A percentile compares a stretch with the other conserved stretches of the same genome.
Evolutionary conservation across 2,797 vertebrate genomes (phyloP).

Genomic region (Mastacembelus armatus): DNA sequence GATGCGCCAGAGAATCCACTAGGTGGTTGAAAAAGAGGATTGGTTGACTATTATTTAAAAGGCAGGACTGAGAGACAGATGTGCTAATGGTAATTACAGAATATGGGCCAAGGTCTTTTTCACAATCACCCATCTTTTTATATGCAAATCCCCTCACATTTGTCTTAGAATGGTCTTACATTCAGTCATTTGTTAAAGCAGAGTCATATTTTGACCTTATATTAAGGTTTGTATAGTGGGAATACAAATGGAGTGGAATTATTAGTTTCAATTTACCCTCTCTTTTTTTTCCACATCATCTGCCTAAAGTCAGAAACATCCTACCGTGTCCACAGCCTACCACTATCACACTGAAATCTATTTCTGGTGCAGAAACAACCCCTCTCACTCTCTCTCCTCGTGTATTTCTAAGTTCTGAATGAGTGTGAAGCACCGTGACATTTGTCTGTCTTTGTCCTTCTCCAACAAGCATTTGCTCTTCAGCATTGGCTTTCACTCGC

Average conservation of each 20-base stretch:
- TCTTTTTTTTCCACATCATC: constrained; percentile 14
- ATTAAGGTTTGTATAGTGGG: constrained; percentile 29
- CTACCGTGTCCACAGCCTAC: constrained; percentile 29
- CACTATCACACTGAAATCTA: constrained; percentile 58
- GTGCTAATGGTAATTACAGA: constrained; percentile 67
- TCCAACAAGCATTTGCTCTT: constrained; percentile 49
- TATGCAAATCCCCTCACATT: constrained; percentile 65
- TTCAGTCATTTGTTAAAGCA: constrained; percentile 50
- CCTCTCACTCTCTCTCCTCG: constrained; percentile 4
- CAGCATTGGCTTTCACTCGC: constrained; percentile 38
- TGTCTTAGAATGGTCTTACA: constrained; percentile 64
- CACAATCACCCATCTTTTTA: constrained; percentile 61
- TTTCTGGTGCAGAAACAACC: constrained; percentile 50
- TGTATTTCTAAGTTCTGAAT: constrained; percentile 41
- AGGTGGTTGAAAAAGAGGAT: constrained; percentile 31
- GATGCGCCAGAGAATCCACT: constrained; percentile 50
- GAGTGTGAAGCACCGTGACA: constrained; percentile 69
- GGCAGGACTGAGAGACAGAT: constrained; percentile 54
- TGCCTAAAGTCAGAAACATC: constrained; percentile 25
- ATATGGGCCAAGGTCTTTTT: constrained; percentile 69
- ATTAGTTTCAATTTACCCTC: constrained; percentile 53
- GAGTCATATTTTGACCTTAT: constrained; percentile 63
- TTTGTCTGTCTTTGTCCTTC: constrained; percentile 60
- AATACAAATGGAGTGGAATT: constrained; percentile 46
- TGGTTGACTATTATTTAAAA: constrained; percentile 52